A percentile compares a stretch with the other conserved stretches of the same genome.
These are phyloP conservation scores for Sarcophaga variegata DNA, from an alignment of 2,888 invertebrate species.

Conservation along the genomic window DNA sequence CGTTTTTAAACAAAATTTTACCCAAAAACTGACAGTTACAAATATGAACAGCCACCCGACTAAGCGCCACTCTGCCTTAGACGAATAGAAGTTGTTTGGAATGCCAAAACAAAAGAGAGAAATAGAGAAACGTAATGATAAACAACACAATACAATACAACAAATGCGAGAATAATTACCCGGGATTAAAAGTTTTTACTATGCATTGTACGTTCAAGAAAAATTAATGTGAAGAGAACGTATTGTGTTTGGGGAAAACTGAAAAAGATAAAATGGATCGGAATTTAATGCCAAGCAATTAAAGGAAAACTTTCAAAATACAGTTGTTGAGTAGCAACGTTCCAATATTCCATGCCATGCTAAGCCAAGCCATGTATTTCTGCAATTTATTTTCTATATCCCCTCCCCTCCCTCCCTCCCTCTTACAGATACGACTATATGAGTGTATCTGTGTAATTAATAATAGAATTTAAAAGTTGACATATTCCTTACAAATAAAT, in stretches of 20 bases:
- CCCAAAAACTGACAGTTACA: constrained; percentile 65
- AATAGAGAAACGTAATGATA: constrained; percentile 67
- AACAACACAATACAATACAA: constrained; percentile 75
- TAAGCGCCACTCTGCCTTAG: background rate
- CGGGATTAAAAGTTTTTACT: constrained; percentile 79
- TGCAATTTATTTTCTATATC: background rate
- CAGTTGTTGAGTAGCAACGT: too few relatives aligned
- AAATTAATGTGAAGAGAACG: background rate
- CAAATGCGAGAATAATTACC: constrained; percentile 81
- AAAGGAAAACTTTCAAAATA: constrained; percentile 13
- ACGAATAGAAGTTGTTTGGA: background rate
- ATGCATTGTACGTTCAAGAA: background rate
- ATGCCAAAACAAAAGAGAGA: background rate
- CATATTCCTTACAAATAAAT: background rate
- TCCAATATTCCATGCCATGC: too few relatives aligned
- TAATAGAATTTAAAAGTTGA: constrained; percentile 62
- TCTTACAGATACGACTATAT: too few relatives aligned
- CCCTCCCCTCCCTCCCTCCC: background rate
- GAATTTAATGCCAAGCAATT: constrained; percentile 36
- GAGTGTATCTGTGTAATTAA: constrained; percentile 46
- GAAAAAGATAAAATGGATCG: background rate
- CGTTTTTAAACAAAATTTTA: constrained; percentile 57
- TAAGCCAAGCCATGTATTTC: background rate
- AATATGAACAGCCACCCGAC: constrained; percentile 58
- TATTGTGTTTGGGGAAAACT: background rate